Conservation (phyloP, 2,797 vertebrate species). For the Mus minutoides region DNA sequence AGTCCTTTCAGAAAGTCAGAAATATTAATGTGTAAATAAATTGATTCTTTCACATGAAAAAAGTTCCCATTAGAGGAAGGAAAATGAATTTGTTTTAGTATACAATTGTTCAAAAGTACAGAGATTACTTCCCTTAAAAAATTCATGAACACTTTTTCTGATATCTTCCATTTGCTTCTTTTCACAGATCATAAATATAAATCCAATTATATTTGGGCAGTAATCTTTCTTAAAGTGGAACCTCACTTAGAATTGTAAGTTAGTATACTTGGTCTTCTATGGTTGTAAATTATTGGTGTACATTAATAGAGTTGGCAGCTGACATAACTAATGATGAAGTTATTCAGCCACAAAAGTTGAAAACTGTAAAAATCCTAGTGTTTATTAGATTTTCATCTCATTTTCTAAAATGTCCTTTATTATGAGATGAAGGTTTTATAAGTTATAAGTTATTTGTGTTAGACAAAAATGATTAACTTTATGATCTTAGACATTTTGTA, state of each 20-base stretch:
- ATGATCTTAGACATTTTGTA: not conserved
- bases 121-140: not conserved
- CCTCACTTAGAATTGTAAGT: not conserved
- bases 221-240: not conserved
- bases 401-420: not conserved
- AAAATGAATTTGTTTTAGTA: not conserved
- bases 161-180: not conserved
- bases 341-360: not conserved
- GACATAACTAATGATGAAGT: not conserved
- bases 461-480: not conserved
- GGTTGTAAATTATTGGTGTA: not conserved
- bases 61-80: not conserved
- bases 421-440: not conserved
- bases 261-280: not conserved
- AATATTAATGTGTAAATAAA: not conserved
- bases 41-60: not conserved
- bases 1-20: not conserved
- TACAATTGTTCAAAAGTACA: not conserved
- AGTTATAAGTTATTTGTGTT: not conserved
- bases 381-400: not conserved
- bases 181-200: not conserved
- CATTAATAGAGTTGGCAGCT: not conserved
- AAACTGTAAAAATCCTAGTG: not conserved
- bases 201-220: not conserved
- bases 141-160: not conserved